Evolutionary conservation across 23 tunicate species (phyloP), one percentile per base, ranked within the genome.

Genomic region (Clavelina lepadiformis): DNA sequence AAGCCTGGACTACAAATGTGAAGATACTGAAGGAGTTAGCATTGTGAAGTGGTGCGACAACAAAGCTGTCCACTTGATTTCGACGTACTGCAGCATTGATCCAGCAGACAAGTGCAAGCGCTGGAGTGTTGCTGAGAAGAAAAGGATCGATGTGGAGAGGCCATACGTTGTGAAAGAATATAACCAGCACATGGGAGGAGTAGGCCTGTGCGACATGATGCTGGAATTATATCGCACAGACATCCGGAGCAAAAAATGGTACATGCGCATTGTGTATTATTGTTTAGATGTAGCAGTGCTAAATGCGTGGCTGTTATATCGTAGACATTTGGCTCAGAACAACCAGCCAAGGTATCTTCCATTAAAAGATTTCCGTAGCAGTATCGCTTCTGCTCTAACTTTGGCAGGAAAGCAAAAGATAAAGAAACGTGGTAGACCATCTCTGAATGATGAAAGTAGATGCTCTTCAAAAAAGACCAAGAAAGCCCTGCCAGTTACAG

Each of bases 141-240:
- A 63, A 11, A 35, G 51, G 51, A 36, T 63, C n/a, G 69, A 63
- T 35, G 51, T 63, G 5, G 69, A 35, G 23, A 35, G 69, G 51
- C 69, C 51, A 13, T 28, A 63, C 28, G 38, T 63, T 63, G 69
- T 63, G 7, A 63, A 63, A 37, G 69, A 63, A 37, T 63, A 37
- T 29, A 63, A 23, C 23, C 50, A 63, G 23, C 69, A 35, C 28
- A 63, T 63, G 69, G 69, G 69, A 35, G 69, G 69, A 35, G 69
- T 63, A 6, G 69, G 38, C 51, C 51, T 63, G 23, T 63, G 69
- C 27, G 69, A 63, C 69, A 63, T 63, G 51, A 35, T 63, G 69
- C 5, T 11, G 28, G 69, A 59, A 59, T 28, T 59, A 26, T 59
- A 59, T 28, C 35, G 65, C n/a, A 59, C 65, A 24, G 65, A 29